A percentile compares a stretch with the other conserved stretches of the same genome.
phyloP scores from a whole-genome alignment of 2,797 vertebrate genomes.

The Benthosema pterotum region DNA sequence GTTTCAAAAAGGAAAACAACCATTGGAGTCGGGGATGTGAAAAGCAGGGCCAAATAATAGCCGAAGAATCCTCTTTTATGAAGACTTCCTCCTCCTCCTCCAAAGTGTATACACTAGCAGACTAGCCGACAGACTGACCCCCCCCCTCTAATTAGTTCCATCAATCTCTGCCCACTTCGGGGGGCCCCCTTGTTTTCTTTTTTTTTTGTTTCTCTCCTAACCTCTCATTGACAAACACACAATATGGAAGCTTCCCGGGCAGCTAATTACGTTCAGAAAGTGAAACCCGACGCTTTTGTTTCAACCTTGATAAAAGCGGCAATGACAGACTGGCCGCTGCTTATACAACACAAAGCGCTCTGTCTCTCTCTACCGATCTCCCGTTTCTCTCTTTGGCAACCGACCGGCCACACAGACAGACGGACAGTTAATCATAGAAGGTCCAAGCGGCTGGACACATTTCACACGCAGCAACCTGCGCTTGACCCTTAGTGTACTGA shows the following conservation, averaged over 20 bases:
- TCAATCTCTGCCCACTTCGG: slow-evolving; percentile 38
- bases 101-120: slow-evolving; percentile 9
- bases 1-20: background rate
- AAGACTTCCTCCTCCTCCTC: slow-evolving; percentile 22
- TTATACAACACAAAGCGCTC: too few relatives aligned
- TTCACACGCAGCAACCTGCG: too few relatives aligned
- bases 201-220: background rate
- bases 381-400: too few relatives aligned
- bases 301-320: too few relatives aligned
- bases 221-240: background rate
- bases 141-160: slow-evolving; percentile 54
- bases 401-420: too few relatives aligned
- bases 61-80: slow-evolving; percentile 26
- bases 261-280: too few relatives aligned
- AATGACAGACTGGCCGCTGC: too few relatives aligned
- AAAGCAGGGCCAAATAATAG: background rate
- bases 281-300: too few relatives aligned
- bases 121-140: slow-evolving; percentile 24
- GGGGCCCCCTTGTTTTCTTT: background rate
- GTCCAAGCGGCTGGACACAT: too few relatives aligned
- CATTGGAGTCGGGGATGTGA: background rate
- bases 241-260: background rate
- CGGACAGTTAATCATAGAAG: too few relatives aligned
- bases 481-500: too few relatives aligned
- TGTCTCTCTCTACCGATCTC: too few relatives aligned